phyloP scores from a whole-genome alignment of 2,797 vertebrate genomes.

The Myiothlypis chrysogaster region DNA sequence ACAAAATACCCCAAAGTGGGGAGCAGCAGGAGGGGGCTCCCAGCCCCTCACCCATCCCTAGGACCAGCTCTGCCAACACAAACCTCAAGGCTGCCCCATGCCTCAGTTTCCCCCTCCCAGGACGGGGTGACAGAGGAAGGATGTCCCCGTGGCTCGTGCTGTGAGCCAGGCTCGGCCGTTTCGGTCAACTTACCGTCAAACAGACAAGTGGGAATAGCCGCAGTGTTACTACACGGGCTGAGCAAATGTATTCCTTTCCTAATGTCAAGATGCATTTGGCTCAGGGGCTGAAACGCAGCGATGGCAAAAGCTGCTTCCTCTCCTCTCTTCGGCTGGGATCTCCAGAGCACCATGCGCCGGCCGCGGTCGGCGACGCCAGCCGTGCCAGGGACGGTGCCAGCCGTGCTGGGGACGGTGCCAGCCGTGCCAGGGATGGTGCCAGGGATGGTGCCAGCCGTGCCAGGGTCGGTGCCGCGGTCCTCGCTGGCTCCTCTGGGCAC shows the following conservation, averaged over 20 bases:
- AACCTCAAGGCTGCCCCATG: background rate
- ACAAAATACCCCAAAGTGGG: accelerated
- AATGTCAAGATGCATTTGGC: conserved; percentile 71
- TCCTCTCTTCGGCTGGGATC: conserved; percentile 21
- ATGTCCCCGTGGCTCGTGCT: background rate
- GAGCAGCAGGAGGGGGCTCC: background rate
- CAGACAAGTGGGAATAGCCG: conserved; percentile 51
- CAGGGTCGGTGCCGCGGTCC: background rate
- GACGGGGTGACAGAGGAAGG: background rate
- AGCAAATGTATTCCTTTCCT: conserved; percentile 71
- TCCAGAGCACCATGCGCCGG: conserved; percentile 36
- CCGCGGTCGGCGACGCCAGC: background rate
- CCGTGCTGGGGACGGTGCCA: background rate
- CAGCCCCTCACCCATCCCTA: background rate
- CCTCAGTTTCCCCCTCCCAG: background rate
- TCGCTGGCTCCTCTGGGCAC: background rate
- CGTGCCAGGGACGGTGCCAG: background rate
- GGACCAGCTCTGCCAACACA: background rate
- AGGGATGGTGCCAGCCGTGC: background rate
- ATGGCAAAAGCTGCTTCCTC: conserved; percentile 58
- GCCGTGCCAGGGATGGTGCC: background rate
- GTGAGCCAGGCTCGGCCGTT: background rate
- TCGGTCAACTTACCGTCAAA: conserved; percentile 39
- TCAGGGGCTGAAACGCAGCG: conserved; percentile 53
- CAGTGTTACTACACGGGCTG: conserved; percentile 59